phyloP scores from a whole-genome alignment of 1,140 invertebrate species.

The Leucophenga varia region DNA sequence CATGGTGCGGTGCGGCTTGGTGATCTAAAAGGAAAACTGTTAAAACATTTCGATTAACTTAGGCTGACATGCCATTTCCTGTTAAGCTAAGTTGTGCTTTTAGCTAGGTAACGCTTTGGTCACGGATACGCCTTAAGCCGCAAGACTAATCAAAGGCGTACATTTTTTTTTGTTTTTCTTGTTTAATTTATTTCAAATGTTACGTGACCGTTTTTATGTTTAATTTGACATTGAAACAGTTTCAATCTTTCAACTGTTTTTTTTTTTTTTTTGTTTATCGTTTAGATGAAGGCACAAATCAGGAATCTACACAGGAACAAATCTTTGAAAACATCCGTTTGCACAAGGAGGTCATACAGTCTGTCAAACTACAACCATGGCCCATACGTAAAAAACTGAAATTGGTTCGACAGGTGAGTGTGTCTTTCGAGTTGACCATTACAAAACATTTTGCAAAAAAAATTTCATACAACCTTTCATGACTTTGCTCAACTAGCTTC shows the following conservation, averaged over 20 bases:
- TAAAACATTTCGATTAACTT: slow-evolving; percentile 31
- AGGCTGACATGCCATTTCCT: slow-evolving; percentile 2
- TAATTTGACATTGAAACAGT: background rate
- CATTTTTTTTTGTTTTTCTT: no score
- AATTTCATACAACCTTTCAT: slow-evolving; percentile 24
- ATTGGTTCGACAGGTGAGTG: slow-evolving; percentile 70
- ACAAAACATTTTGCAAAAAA: no score
- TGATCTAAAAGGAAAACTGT: no score
- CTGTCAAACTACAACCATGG: slow-evolving; percentile 87
- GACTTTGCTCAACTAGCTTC: slow-evolving; percentile 6
- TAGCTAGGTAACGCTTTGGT: no score
- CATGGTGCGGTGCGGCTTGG: no score
- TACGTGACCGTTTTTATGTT: slow-evolving; percentile 35
- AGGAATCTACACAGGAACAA: slow-evolving; percentile 73
- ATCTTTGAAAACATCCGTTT: slow-evolving; percentile 89
- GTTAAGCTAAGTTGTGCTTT: no score
- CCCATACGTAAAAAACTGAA: slow-evolving; percentile 82
- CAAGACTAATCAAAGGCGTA: slow-evolving; percentile 36
- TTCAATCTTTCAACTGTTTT: no score
- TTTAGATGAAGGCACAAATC: slow-evolving; percentile 66
- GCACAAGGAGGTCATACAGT: slow-evolving; percentile 90
- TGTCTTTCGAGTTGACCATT: no score
- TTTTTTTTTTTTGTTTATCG: slow-evolving; percentile 49
- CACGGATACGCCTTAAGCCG: slow-evolving; percentile 1
- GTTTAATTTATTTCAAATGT: slow-evolving; percentile 34